A percentile compares a stretch with the other conserved stretches of the same genome.
These are phyloP conservation scores for Halcyon chelicuti DNA, from an alignment of 2,797 vertebrate species.

Conservation along the genomic window DNA sequence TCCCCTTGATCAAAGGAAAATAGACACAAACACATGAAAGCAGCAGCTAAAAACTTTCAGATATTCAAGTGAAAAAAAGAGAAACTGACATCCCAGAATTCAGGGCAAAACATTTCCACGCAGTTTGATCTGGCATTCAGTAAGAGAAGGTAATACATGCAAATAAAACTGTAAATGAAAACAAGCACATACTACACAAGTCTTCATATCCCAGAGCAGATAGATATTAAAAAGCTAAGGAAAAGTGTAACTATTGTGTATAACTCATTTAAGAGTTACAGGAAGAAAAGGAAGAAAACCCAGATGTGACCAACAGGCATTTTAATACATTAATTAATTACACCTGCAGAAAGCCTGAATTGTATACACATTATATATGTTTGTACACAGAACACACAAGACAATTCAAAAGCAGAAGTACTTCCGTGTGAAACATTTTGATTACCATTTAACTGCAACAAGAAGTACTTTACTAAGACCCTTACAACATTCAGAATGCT, in stretches of 20 bases:
- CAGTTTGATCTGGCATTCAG: background rate
- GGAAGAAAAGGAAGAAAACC: background rate
- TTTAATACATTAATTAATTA: background rate
- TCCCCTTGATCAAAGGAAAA: slow-evolving; percentile 7
- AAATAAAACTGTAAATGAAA: slow-evolving; percentile 2
- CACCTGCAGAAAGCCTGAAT: background rate
- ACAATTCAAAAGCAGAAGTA: background rate
- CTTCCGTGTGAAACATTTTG: background rate
- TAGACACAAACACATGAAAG: background rate
- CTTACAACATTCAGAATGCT: background rate
- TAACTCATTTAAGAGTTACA: background rate
- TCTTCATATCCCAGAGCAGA: background rate
- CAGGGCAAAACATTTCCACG: background rate
- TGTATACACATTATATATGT: background rate
- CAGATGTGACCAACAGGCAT: background rate
- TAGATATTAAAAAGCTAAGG: background rate
- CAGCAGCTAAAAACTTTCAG: background rate
- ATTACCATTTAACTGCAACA: background rate
- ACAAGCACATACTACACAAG: background rate
- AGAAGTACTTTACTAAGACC: background rate
- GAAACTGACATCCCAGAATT: background rate
- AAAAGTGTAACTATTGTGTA: background rate
- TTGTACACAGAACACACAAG: background rate
- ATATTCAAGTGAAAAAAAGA: background rate
- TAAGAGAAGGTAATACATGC: background rate